phyloP scores from a whole-genome alignment of 2,797 vertebrate genomes.

The Acridotheres tristis region DNA sequence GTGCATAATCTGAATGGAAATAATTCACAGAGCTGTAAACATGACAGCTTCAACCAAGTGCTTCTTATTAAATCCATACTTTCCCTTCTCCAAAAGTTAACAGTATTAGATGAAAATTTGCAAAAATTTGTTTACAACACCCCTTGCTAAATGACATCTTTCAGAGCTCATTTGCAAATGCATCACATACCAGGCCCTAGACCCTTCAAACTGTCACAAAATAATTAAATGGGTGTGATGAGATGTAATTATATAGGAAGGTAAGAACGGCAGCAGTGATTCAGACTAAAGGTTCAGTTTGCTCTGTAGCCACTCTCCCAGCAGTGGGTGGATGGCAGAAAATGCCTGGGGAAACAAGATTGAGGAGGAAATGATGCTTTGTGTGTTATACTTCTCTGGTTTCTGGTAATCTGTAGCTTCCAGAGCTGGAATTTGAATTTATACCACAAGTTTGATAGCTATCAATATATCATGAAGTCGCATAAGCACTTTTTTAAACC shows the following conservation, averaged over 20 bases:
- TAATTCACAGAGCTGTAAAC: neutral
- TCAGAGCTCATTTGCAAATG: neutral
- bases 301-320: neutral
- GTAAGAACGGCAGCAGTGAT: neutral
- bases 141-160: neutral
- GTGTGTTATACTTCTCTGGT: neutral
- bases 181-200: neutral
- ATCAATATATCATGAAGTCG: neutral
- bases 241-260: neutral
- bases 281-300: neutral
- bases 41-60: neutral
- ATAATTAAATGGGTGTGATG: neutral
- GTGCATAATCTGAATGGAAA: neutral
- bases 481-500: neutral
- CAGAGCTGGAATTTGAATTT: neutral
- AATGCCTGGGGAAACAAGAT: neutral
- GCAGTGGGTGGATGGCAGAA: neutral
- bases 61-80: neutral
- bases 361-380: neutral
- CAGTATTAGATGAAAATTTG: neutral
- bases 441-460: neutral
- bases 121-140: neutral
- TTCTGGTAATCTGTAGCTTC: neutral
- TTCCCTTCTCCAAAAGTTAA: neutral
- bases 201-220: neutral